Evolutionary conservation across 2,113 vertebrate species (phyloP).

Genomic region (Heliornis fulica): DNA sequence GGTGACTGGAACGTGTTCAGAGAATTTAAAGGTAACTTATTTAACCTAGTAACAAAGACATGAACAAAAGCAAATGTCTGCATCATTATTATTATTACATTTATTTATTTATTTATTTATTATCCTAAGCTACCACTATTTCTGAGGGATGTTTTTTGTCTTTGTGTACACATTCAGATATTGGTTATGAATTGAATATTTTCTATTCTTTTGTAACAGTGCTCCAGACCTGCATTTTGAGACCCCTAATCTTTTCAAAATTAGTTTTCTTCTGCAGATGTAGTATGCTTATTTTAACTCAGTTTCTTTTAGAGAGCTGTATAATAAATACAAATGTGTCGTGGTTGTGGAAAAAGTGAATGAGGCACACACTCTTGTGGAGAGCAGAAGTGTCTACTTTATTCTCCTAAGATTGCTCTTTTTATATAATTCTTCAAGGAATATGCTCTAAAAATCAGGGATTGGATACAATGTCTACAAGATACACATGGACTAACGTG

Average conservation of each 20-base stretch:
- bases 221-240: neutral
- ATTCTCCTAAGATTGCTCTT: no score
- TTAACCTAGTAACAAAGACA: neutral
- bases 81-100: neutral
- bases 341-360: no score
- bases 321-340: neutral
- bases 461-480: no score
- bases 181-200: neutral
- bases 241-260: neutral
- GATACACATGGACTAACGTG: no score
- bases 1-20: constrained; percentile 80
- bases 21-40: constrained; percentile 81
- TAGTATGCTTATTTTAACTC: neutral
- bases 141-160: neutral
- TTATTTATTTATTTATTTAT: no score
- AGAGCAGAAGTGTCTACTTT: no score
- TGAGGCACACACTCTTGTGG: no score
- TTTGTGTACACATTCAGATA: neutral
- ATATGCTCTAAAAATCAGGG: no score
- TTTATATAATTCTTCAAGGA: no score
- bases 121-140: no score
- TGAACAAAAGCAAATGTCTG: neutral
- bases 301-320: neutral
- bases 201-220: neutral
- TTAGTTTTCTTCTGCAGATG: neutral